A percentile compares a stretch with the other conserved stretches of the same genome.
phyloP scores from a whole-genome alignment of 1,140 invertebrate species.

The Drosophila pandora region DNA sequence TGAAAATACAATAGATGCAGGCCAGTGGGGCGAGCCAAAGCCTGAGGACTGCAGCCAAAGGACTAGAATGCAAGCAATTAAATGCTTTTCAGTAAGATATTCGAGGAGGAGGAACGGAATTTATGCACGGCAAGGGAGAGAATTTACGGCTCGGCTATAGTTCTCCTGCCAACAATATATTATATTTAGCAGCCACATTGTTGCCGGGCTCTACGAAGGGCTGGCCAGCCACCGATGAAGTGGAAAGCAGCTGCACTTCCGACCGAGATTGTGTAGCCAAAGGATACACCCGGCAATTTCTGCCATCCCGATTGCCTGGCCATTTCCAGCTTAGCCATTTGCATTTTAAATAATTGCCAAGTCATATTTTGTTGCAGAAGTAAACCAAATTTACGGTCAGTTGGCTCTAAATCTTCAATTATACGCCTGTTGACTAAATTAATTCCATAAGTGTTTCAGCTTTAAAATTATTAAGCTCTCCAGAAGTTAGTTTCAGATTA shows the following conservation, averaged over 20 bases:
- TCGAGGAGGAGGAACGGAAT: neutral
- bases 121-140: constrained; percentile 21
- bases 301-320: neutral
- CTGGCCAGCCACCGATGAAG: constrained; percentile 20
- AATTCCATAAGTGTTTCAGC: neutral
- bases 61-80: constrained; percentile 33
- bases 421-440: constrained; percentile 5
- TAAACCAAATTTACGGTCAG: constrained; percentile 3
- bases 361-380: constrained; percentile 16
- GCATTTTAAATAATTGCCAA: constrained; percentile 34
- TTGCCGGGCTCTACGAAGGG: constrained; percentile 6
- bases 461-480: neutral
- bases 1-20: constrained; percentile 19
- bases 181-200: constrained; percentile 41
- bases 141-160: constrained; percentile 41
- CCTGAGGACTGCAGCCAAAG: constrained; percentile 20
- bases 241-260: constrained; percentile 41
- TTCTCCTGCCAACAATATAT: constrained; percentile 30
- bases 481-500: neutral
- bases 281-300: neutral
- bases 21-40: constrained; percentile 16
- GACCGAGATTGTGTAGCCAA: constrained; percentile 39
- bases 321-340: constrained; percentile 23
- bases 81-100: constrained; percentile 36
- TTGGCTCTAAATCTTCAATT: constrained; percentile 1